Base-by-base conservation (phyloP, 2,888 invertebrate genomes). In the Danaus chrysippus region DNA sequence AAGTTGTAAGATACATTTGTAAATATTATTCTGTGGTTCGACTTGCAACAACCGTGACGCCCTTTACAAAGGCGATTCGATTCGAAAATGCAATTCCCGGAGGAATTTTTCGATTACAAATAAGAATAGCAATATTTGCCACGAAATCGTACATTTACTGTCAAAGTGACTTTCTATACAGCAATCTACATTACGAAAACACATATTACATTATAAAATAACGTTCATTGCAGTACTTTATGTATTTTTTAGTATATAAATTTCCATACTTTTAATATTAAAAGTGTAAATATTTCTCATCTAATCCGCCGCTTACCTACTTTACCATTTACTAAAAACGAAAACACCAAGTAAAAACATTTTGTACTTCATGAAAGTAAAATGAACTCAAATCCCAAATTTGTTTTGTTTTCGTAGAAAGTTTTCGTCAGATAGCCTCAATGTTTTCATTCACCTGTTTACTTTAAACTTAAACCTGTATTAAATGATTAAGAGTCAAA, bases 1-100 rank as follows among this genome's bases (percentile, higher is more conserved):
- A 17, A 41, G 10, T 17, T 15, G 12, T 49, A 19, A 3, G 2
- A 1, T 5, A 54, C 11, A 49, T 49, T 49, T 43, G 11, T n/a
- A 43, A 15, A 49, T 49, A 17, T 53, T 58, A 65, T 57, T 67
- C 62, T 67, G 62, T 65, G 65, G 34, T 53, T 46, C 53, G 57
- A 55, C 58, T 60, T 56, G 62, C 61, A 62, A 61, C 65, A 17
- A 53, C 57, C 53, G 60, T 62, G 52, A 62, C 59, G 58, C 67
- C 67, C 65, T 62, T 52, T 17, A n/a, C 56, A 58, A 60, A 65
- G 70, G 69, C 77, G 70, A 80, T 79, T 81, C 80, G 76, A 81
- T 79, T 81, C 68, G 63, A 71, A 71, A 74, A 78, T 80, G 77
- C 79, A 81, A 83, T 83, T 72, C 80, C 75, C 75, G 64, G 66